Conservation (phyloP, 2,113 vertebrate species). For the Microcebus tavaratra region DNA sequence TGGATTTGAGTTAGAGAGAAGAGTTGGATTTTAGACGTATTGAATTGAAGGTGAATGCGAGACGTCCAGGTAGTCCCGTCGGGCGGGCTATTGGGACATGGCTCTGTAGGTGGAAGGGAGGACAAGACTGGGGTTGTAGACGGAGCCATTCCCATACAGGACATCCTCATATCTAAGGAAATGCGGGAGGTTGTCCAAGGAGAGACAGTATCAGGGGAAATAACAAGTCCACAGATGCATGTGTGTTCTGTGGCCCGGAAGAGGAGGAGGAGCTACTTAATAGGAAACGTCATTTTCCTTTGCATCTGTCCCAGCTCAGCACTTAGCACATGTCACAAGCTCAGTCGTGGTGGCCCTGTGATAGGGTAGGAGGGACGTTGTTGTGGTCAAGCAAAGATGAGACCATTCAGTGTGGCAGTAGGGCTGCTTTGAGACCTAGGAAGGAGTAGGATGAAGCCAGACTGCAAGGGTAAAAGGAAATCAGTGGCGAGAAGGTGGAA, state of each 20-base stretch:
- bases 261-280: not conserved
- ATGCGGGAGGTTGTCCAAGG: not conserved
- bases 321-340: fast-evolving
- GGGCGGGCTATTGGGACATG: not conserved
- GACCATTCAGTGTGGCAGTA: not conserved
- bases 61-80: not conserved
- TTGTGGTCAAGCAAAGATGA: not conserved
- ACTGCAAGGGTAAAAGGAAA: not conserved
- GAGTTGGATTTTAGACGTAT: not conserved
- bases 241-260: not conserved
- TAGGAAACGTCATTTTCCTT: not conserved
- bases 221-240: fast-evolving
- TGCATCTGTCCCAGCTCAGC: not conserved
- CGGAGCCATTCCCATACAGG: not conserved
- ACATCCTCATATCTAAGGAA: not conserved
- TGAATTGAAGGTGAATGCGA: not conserved
- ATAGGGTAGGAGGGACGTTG: not conserved
- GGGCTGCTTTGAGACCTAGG: not conserved
- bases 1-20: not conserved
- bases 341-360: too few species aligned
- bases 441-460: not conserved
- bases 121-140: not conserved
- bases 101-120: not conserved
- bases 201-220: not conserved
- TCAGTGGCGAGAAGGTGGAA: not conserved